Percentiles rank a stretch among this genome's conserved stretches.
Conservation (phyloP, 2,113 vertebrate genomes). For the Axis porcinus region DNA sequence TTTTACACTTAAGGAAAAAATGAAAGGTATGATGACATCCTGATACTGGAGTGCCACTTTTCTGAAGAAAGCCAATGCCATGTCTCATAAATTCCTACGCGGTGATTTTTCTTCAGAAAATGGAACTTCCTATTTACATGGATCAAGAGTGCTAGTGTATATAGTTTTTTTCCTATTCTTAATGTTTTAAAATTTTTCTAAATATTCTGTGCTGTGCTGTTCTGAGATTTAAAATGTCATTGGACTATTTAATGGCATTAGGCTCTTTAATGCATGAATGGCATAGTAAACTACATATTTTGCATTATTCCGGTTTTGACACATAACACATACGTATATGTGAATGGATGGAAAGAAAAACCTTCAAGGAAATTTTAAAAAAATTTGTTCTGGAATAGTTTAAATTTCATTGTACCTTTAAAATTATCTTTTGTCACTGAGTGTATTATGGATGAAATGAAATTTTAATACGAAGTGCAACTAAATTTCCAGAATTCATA, state of each 20-base stretch:
- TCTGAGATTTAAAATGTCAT: not conserved
- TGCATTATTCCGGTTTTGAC: not conserved
- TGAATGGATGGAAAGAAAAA: not conserved
- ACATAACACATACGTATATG: not conserved
- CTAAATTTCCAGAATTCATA: slow-evolving; percentile 15
- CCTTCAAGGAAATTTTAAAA: not conserved
- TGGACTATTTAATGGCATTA: not conserved
- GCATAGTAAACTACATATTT: not conserved
- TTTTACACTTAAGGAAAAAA: slow-evolving; percentile 98
- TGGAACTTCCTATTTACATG: not conserved
- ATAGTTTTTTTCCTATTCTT: not conserved
- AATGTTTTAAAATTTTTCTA: not conserved
- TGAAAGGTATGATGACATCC: slow-evolving; percentile 89
- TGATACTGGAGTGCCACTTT: not conserved
- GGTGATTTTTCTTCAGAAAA: not conserved
- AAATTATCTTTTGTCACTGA: not conserved
- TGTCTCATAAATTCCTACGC: not conserved
- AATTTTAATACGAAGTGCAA: not conserved
- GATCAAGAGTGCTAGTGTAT: not conserved
- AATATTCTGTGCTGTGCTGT: not conserved
- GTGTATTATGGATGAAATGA: not conserved
- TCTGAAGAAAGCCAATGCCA: not conserved
- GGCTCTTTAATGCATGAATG: not conserved
- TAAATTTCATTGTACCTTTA: not conserved
- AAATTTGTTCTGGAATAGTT: not conserved